A percentile compares a stretch with the other conserved stretches of the same genome.
These are phyloP conservation scores for Microvelia longipes DNA, from an alignment of 1,140 invertebrate genomes.

Conservation along the genomic window DNA sequence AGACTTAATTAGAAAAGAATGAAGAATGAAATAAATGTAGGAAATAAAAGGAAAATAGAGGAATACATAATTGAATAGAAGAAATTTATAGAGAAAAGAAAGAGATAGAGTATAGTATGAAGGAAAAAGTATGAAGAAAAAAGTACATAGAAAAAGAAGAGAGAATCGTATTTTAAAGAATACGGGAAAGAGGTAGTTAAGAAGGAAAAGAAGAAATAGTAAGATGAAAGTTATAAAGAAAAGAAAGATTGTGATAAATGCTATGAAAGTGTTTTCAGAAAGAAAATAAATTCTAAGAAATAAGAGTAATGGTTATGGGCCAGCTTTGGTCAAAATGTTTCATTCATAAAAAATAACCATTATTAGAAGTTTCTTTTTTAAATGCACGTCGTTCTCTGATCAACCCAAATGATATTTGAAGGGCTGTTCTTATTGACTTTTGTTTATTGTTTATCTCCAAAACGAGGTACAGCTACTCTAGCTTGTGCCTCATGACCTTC, in stretches of 20 bases:
- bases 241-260: neutral
- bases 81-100: no score
- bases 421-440: neutral
- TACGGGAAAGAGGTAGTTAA: neutral
- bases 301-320: neutral
- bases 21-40: no score
- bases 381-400: neutral
- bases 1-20: no score
- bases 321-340: neutral
- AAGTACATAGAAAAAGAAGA: no score
- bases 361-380: neutral
- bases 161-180: no score
- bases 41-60: no score
- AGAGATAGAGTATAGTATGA: no score
- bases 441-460: neutral
- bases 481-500: slow-evolving; percentile 20
- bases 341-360: neutral
- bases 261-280: neutral
- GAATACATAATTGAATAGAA: no score
- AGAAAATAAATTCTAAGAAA: neutral
- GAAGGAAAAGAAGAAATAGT: neutral
- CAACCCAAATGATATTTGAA: neutral
- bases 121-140: no score
- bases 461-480: slow-evolving; percentile 9
- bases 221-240: neutral